These are phyloP conservation scores for Polydrusus cervinus DNA, from an alignment of 2,888 invertebrate species.

Conservation along the genomic window DNA sequence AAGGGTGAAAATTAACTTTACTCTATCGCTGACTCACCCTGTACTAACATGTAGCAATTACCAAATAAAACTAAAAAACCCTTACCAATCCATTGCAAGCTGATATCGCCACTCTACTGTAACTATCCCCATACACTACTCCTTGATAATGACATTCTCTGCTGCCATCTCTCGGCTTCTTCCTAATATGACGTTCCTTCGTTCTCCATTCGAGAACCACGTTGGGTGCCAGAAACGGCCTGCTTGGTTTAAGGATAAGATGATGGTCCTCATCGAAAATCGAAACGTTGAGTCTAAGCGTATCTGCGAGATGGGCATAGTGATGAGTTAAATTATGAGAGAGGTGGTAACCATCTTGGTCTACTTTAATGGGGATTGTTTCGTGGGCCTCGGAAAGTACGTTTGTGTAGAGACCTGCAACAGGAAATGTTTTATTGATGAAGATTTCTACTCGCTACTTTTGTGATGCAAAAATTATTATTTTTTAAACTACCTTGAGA, in stretches of 20 bases:
- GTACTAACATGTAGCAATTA: too few species aligned
- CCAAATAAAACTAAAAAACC: too few species aligned
- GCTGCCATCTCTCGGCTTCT: constrained; percentile 72
- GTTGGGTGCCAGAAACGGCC: constrained; percentile 80
- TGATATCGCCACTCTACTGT: constrained; percentile 84
- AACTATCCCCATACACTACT: constrained; percentile 79
- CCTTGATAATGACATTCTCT: constrained; percentile 87
- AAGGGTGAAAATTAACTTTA: too few species aligned
- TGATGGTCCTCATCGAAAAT: constrained; percentile 68
- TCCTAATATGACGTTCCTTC: constrained; percentile 74
- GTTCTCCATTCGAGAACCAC: constrained; percentile 83
- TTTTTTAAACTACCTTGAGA: too few species aligned
- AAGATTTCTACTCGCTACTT: too few species aligned
- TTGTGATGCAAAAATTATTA: too few species aligned
- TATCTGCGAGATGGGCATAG: constrained; percentile 71
- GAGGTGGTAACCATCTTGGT: constrained; percentile 71
- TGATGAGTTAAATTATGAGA: constrained; percentile 71
- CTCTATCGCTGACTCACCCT: too few species aligned
- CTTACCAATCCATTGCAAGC: constrained; percentile 89
- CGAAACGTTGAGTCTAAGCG: constrained; percentile 72
- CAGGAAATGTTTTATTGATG: constrained; percentile 19
- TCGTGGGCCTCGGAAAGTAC: constrained; percentile 75
- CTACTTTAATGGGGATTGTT: constrained; percentile 78
- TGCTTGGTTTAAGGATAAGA: constrained; percentile 74
- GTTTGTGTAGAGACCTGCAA: constrained; percentile 72